These are phyloP conservation scores for Micoletzkya japonica DNA, from an alignment of 2,888 invertebrate genomes.

Conservation along the genomic window DNA sequence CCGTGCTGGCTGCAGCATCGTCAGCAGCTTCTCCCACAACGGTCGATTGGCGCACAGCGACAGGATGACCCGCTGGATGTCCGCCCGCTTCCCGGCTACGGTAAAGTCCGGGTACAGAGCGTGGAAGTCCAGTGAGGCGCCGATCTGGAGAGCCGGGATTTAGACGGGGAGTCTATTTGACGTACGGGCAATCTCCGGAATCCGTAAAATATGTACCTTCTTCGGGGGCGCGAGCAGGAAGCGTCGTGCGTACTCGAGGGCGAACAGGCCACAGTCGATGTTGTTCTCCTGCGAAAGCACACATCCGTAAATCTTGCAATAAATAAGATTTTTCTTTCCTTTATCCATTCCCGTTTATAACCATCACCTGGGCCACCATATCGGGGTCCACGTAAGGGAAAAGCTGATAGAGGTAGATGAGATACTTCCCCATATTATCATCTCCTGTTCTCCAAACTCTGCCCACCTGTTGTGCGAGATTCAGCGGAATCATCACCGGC, in stretches of 20 bases:
- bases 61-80: constrained; percentile 50
- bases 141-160: background rate
- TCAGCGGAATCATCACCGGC: constrained; percentile 30
- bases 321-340: background rate
- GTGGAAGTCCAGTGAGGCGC: constrained; percentile 48
- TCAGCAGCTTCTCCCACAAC: constrained; percentile 32
- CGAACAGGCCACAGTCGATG: constrained; percentile 54
- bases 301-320: constrained; percentile 22
- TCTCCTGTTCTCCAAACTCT: background rate
- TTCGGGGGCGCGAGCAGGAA: constrained; percentile 52
- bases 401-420: no score
- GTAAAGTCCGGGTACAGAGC: constrained; percentile 49
- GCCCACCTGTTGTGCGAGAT: constrained; percentile 38
- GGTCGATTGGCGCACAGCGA: constrained; percentile 43
- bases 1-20: constrained; percentile 25
- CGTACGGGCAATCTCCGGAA: background rate
- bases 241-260: constrained; percentile 51
- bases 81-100: constrained; percentile 38
- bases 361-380: background rate
- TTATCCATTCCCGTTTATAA: no score
- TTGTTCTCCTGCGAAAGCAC: constrained; percentile 40
- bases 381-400: background rate
- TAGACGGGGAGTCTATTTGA: background rate
- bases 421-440: background rate
- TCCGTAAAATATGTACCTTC: constrained; percentile 28